A percentile compares a stretch with the other conserved stretches of the same genome.
These are phyloP conservation scores for Petrophora chlorosata DNA, from an alignment of 2,888 invertebrate species.

Conservation along the genomic window DNA sequence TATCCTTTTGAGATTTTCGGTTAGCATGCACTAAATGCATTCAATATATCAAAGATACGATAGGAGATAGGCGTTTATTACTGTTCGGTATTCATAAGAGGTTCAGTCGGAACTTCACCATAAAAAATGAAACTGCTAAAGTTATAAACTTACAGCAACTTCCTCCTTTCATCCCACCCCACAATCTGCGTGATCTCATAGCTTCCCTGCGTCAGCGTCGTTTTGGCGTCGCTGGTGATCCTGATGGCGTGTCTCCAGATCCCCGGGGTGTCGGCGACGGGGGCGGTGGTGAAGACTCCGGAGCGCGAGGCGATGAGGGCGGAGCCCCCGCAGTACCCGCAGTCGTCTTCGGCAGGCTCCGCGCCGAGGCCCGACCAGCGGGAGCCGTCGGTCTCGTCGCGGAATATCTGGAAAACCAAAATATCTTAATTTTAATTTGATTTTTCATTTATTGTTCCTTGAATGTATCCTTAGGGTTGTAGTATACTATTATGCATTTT, in stretches of 20 bases:
- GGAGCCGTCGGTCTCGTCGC: constrained; percentile 70
- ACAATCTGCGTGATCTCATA: constrained; percentile 89
- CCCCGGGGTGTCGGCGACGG: constrained; percentile 71
- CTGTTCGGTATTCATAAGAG: too few species aligned
- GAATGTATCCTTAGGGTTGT: too few species aligned
- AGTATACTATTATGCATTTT: too few species aligned
- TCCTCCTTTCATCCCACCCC: constrained; percentile 90
- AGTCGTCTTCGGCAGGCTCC: constrained; percentile 68
- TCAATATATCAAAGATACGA: too few species aligned
- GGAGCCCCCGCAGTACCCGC: constrained; percentile 76
- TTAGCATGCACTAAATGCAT: too few species aligned
- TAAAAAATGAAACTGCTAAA: not conserved
- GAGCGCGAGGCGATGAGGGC: constrained; percentile 63
- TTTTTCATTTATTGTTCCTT: too few species aligned
- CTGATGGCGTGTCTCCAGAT: constrained; percentile 73
- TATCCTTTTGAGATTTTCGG: too few species aligned
- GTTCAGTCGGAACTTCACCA: not conserved
- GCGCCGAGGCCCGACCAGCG: constrained; percentile 79
- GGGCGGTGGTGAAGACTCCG: constrained; percentile 77
- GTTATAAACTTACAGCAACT: constrained; percentile 83
- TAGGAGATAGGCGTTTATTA: too few species aligned
- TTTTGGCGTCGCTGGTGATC: constrained; percentile 54
- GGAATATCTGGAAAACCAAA: constrained; percentile 57
- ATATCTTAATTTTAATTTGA: too few species aligned
- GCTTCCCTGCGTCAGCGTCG: constrained; percentile 87